Evolutionary conservation across 2,797 vertebrate species (phyloP), one percentile per base, ranked within the genome.

Genomic region (Lophius americanus): DNA sequence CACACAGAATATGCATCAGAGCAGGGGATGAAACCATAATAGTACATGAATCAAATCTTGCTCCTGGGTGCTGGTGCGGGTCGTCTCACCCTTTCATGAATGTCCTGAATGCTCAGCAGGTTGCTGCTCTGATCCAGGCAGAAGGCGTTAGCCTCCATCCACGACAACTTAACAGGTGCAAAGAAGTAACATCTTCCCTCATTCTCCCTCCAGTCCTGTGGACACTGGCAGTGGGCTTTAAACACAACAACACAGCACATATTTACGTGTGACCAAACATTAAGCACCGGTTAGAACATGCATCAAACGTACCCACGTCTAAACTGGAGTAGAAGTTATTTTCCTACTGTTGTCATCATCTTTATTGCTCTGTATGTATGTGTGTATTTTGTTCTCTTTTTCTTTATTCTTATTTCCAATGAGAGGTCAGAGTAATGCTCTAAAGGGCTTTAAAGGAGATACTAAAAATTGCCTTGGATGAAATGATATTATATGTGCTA

Each of bases 121-220:
- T 92, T 54, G 70, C 84, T 68, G 6, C 48, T 57, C 57, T 89
- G 84, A 6, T 3, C 32, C 65, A 76, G 6, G 71, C 94, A 95
- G 7, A 78, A 87, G 0, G 69, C 55, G 7, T 90, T 89, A 0
- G 94, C 93, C 0, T 89, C 89, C 4, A 47, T 0, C 94, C 94
- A 95, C 0, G 87, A n/a, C 83, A 88, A 92, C 3, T 5, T 44
- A 3, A 90, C 88, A 0, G 9, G 63, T 2, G 94, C 94, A 81
- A 95, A 94, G 10, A 57, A 91, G 84, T 94, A 95, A 70, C 94
- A 94, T 68, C 64, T 91, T 11, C 64, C 54, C 10, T 94, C 71
- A 4, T 90, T 42, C 13, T 87, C 79, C 68, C 94, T 91, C 94
- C 94, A 95, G 61, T 92, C 92, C 5, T 14, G 6, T n/a, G 78